These are phyloP conservation scores for Paratrypauchen microcephalus DNA, from an alignment of 2,797 vertebrate species.

Conservation along the genomic window DNA sequence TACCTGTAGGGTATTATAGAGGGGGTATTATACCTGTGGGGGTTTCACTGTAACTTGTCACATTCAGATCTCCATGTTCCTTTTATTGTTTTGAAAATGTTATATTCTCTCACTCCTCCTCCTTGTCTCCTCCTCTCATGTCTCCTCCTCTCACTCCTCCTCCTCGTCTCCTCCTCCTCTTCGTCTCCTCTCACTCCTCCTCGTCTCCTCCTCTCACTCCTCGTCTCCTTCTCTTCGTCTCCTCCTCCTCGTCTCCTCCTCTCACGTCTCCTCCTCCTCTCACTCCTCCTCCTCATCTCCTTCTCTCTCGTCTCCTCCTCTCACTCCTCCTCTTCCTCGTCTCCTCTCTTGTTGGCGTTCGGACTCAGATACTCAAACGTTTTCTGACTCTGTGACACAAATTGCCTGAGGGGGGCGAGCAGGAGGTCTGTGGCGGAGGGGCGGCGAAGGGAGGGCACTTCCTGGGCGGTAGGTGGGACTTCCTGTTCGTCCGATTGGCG, in stretches of 20 bases:
- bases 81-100: no score
- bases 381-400: slow-evolving; percentile 73
- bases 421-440: slow-evolving; percentile 65
- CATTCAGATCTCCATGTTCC: no score
- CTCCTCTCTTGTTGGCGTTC: slow-evolving; percentile 7
- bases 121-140: neutral
- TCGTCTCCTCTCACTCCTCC: neutral
- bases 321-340: neutral
- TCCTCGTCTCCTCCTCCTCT: neutral
- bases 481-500: slow-evolving; percentile 31
- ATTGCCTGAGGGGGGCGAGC: slow-evolving; percentile 68
- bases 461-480: neutral
- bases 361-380: slow-evolving; percentile 74
- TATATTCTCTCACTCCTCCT: neutral
- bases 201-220: neutral
- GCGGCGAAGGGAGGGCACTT: slow-evolving; percentile 25
- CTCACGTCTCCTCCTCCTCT: neutral
- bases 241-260: no score
- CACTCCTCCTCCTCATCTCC: no score
- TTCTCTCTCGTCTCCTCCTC: no score
- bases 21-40: no score
- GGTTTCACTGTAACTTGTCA: no score
- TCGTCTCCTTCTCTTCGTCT: no score
- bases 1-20: no score
- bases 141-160: neutral